These are phyloP conservation scores for Galbula dea DNA, from an alignment of 2,113 vertebrate genomes.

Conservation along the genomic window DNA sequence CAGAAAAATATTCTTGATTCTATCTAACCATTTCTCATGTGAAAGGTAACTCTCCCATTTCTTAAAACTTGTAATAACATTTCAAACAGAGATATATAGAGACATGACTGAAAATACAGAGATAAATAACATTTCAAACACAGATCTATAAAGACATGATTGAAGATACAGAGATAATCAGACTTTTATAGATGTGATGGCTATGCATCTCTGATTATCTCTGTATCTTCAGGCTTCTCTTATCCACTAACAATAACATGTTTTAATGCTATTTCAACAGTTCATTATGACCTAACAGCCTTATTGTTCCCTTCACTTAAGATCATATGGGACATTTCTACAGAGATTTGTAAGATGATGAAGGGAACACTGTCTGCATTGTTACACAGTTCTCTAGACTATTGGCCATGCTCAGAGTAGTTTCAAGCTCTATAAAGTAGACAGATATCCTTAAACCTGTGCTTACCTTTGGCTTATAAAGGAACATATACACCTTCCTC, in stretches of 20 bases:
- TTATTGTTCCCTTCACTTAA: neutral
- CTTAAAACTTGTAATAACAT: neutral
- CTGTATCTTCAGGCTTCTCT: neutral
- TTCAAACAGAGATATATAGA: neutral
- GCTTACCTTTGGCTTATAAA: constrained; percentile 23
- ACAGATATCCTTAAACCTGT: neutral
- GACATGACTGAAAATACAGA: neutral
- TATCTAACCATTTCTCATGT: neutral
- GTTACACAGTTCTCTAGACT: neutral
- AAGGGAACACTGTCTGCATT: neutral
- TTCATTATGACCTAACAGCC: neutral
- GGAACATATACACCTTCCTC: neutral
- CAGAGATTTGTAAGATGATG: neutral
- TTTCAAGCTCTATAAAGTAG: neutral
- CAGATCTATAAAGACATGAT: neutral
- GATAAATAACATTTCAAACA: neutral
- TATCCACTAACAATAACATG: neutral
- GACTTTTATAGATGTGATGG: neutral
- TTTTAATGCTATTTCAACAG: neutral
- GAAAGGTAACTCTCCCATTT: neutral
- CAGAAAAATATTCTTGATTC: neutral
- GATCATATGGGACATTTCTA: neutral
- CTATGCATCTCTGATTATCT: neutral
- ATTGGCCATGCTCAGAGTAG: neutral
- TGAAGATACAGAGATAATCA: neutral